Conservation (phyloP, 2,113 vertebrate species). For the Raja brachyura region DNA sequence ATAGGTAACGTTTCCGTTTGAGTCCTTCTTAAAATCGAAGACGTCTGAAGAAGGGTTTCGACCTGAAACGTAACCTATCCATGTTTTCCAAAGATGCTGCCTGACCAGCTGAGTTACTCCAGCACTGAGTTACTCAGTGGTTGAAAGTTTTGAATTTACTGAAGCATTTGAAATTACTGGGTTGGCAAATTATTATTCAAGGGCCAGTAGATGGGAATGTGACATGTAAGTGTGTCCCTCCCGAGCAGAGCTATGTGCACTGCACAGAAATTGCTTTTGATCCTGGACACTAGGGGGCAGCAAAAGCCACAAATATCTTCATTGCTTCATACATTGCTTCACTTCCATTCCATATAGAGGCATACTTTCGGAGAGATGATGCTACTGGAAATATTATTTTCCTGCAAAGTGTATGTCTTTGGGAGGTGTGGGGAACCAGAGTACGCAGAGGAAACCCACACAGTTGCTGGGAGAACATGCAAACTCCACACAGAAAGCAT, state of each 20-base stretch:
- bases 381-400: background rate
- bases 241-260: background rate
- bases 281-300: background rate
- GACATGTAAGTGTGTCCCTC: background rate
- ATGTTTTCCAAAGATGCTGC: too few species aligned
- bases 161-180: constrained; percentile 2
- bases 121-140: background rate
- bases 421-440: too few species aligned
- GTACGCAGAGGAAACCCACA: too few species aligned
- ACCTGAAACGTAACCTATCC: too few species aligned
- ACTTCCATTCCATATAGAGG: background rate
- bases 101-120: too few species aligned
- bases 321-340: background rate
- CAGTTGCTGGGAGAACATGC: too few species aligned
- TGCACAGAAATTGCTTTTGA: background rate
- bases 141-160: background rate
- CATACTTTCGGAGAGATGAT: background rate
- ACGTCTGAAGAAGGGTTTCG: too few species aligned
- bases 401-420: too few species aligned
- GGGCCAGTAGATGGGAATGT: background rate
- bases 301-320: background rate
- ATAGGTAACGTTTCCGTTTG: too few species aligned
- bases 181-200: constrained; percentile 13
- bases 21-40: too few species aligned
- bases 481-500: too few species aligned